Evolutionary conservation across 2,888 invertebrate genomes (phyloP), one percentile per base, ranked within the genome.

Genomic region (Aphodius granarius): DNA sequence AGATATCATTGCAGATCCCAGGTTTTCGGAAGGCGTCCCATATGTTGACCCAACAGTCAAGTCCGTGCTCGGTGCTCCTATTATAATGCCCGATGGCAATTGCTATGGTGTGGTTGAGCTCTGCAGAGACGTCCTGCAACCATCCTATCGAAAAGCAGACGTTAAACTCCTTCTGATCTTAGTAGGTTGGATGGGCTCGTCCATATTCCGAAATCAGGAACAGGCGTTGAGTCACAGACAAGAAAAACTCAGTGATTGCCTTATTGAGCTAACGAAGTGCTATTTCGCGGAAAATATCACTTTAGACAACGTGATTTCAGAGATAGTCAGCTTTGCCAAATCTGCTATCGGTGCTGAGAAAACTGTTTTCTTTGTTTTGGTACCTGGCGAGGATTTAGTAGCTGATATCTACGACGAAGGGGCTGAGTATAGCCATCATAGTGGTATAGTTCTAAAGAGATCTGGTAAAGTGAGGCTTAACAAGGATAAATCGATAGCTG

Each of bases 371-470:
- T 91, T 87, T 83, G 89, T 90, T 18, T 87, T 92, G 63, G 89
- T 91, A 80, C 86, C 87, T 76, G 87, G 88, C 0, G 88, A 88
- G 0, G 85, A 87, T 63, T 75, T 89, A 13, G 83, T 86, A 5
- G 91, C 91, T 0, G 91, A 91, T 82, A 88, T 90, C 85, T 91
- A 90, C 88, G 91, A 91, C 77, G 91, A 91, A 80, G 90, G 90
- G 0, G 89, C 84, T 18, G 75, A 72, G 15, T 18, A 23, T n/a
- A 80, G 89, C 86, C 83, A 87, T 17, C 78, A 78, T 15, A 81
- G 83, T 0, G 84, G 85, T 13, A 66, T 71, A 3, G 20, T 73
- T 13, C 89, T 89, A 0, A 88, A 86, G 78, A 90, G 90, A 81
- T 89, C 89, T 81, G 81, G 86, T 5, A 89, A 89, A 84, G 85